Evolutionary conservation across 2,888 invertebrate genomes (phyloP).

Genomic region (Sminthurinus aureus): DNA sequence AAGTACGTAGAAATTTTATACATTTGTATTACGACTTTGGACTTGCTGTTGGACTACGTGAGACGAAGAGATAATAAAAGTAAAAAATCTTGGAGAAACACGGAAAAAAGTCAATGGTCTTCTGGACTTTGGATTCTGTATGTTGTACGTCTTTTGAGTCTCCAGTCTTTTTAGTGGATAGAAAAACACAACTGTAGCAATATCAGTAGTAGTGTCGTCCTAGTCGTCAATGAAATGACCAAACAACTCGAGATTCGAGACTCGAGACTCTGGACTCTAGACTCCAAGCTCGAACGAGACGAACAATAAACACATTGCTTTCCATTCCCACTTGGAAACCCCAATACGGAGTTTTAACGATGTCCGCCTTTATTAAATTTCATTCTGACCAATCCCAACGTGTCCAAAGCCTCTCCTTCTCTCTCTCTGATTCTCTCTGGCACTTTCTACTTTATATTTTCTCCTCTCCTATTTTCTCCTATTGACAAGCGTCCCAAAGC

Average conservation of each 20-base stretch:
- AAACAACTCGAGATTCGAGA: background rate
- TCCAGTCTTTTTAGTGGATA: background rate
- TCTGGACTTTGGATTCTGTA: too few relatives aligned
- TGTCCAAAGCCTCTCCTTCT: background rate
- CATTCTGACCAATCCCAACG: slow-evolving; percentile 1
- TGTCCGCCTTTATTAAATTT: slow-evolving; percentile 25
- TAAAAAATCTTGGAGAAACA: slow-evolving; percentile 5
- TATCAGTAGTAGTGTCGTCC: background rate
- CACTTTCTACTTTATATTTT: background rate
- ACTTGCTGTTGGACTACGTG: too few relatives aligned
- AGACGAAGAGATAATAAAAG: background rate
- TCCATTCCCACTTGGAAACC: background rate
- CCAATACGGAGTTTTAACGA: slow-evolving; percentile 4
- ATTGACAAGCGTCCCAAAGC: too few relatives aligned
- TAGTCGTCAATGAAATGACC: background rate
- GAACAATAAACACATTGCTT: slow-evolving; percentile 30
- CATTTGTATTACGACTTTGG: too few relatives aligned
- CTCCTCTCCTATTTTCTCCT: background rate
- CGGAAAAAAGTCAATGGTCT: background rate
- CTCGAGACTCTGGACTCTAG: background rate
- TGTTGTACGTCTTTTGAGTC: background rate
- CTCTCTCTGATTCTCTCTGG: background rate
- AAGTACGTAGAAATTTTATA: too few relatives aligned
- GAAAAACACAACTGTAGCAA: background rate
- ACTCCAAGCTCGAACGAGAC: background rate